Evolutionary conservation across 1,140 invertebrate species (phyloP), one percentile per base, ranked within the genome.

Genomic region (Polypedilum vanderplanki): DNA sequence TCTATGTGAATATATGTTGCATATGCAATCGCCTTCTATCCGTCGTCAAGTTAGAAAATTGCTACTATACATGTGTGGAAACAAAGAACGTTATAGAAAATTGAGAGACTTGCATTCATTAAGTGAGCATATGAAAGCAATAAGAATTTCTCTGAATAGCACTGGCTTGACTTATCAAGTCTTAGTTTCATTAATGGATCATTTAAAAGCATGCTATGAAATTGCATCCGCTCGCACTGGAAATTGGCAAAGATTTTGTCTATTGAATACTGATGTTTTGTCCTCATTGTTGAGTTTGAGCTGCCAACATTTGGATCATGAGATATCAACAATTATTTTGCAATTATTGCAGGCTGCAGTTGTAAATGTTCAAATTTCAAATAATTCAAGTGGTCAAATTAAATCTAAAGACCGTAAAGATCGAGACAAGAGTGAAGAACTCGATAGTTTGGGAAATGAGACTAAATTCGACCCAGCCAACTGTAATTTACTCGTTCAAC

Each of bases 1-100:
- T 1, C 82, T 99, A 0, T 98, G 96, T 82, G 96, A 99, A 81
- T 98, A 98, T 80, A 96, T 98, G 93, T 96, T 98, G 92, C 92
- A 93, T 12, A 88, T 91, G 80, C 88, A 95, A 83, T 93, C 91
- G 77, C 88, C 91, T 7, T 87, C 93, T 70, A 87, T 92, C 1
- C 83, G 90, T 74, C 83, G 91, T 75, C 93, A 95, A 87, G 91
- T 93, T 0, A 87, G 95, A 8, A 97, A 98, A 85, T 85, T 99
- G 3, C 82, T 99, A 0, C 85, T 98, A 74, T 93, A 95, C 78
- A 92, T 98, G 75, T 98, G 96, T 82, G 96, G 95, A 18, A 97
- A 93, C 46, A 97, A 98, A 80, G 96, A 98, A 77, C 95, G 94
- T 76, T 99, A 98, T 83, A 88, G 96, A 18, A 93, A 97, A 80